These are phyloP conservation scores for Drosophila truncata DNA, from an alignment of 1,140 invertebrate species.

Conservation along the genomic window DNA sequence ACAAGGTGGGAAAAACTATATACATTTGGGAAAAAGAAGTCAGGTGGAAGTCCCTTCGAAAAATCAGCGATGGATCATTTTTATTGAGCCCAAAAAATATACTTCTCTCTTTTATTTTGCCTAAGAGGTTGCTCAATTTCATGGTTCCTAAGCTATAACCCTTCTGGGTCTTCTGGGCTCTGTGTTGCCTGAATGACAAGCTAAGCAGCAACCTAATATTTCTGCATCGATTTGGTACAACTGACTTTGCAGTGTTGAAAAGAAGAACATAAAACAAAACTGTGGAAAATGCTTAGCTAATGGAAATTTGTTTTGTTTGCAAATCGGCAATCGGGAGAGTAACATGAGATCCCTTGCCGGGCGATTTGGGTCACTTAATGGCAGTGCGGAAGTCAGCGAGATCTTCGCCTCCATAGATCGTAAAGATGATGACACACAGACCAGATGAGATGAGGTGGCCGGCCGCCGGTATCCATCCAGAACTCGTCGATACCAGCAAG, in stretches of 20 bases:
- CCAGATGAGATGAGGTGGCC: slow-evolving; percentile 21
- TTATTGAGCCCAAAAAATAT: background rate
- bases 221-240: slow-evolving; percentile 32
- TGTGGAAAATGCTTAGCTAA: slow-evolving; percentile 68
- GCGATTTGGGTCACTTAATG: slow-evolving; percentile 53
- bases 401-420: slow-evolving; percentile 25
- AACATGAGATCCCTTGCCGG: slow-evolving; percentile 57
- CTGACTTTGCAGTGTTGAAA: slow-evolving; percentile 1
- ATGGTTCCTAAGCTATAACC: background rate
- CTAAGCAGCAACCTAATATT: slow-evolving; percentile 63
- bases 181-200: slow-evolving; percentile 16
- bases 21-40: background rate
- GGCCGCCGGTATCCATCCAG: slow-evolving; percentile 43
- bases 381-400: slow-evolving; percentile 55
- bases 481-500: slow-evolving; percentile 39
- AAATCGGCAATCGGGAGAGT: slow-evolving; percentile 66
- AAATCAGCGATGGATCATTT: background rate
- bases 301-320: slow-evolving; percentile 59
- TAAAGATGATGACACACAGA: slow-evolving; percentile 22
- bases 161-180: slow-evolving; percentile 4
- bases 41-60: background rate
- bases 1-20: background rate
- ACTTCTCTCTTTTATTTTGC: background rate
- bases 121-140: background rate
- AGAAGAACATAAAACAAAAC: slow-evolving; percentile 16